Evolutionary conservation across 2,888 invertebrate species (phyloP), one percentile per base, ranked within the genome.

Genomic region (Dicyrtoma fusca): DNA sequence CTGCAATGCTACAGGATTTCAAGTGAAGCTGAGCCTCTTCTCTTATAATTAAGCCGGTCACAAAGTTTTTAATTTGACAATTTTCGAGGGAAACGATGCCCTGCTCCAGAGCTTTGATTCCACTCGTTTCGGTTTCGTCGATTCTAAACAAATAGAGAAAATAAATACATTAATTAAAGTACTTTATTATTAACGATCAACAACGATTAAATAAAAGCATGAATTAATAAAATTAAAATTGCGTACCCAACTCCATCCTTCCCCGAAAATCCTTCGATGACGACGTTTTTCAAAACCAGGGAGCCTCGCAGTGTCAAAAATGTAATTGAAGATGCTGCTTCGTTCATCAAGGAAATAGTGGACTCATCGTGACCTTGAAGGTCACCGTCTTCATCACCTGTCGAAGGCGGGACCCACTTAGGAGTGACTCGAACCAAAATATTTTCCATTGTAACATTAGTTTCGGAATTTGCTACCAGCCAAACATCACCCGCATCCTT

Each of bases 401-500:
- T 13, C 1, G 6, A 42, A 5, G 68, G 68, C 11, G 49, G 26
- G 5, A 55, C 55, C 14, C 25, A 68, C 17, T 42, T 55, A 1
- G 1, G 14, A 17, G 51, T 26, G 17, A 68, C 55, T 11, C 49
- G 53, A 26, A 68, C 55, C 1, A 19, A 26, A 6, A 55, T 1
- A 23, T 68, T 68, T 44, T 68, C 55, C 11, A 68, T 10, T 1
- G 1, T 10, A 21, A 68, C 57, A 14, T 8, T 8, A 19, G 1
- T 42, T 19, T 68, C 68, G 13, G 68, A 34, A 42, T 68, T 55
- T 5, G 26, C 44, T 17, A 49, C 51, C 17, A 68, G 26, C 55
- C 55, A 68, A 26, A 53, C 55, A 68, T 68, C 68, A 8, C 68
- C 68, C 13, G 49, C 49, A 55, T 68, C 68, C 17, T 26, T 68